Evolutionary conservation across 2,797 vertebrate genomes (phyloP).

Genomic region (Steatocranus sp.): DNA sequence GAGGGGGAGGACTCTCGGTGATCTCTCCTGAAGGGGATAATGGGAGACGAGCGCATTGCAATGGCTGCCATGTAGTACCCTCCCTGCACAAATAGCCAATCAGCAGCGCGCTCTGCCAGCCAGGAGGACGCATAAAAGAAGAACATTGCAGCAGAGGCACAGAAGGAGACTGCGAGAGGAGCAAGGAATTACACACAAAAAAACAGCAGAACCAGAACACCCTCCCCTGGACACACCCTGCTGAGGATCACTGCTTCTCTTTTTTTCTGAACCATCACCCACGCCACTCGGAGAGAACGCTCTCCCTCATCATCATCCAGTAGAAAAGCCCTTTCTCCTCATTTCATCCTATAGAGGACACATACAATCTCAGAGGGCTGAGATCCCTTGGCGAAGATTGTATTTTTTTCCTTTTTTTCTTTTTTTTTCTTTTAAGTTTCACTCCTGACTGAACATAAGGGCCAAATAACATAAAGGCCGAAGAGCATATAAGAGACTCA

Average conservation of each 20-base stretch:
- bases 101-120: conserved; percentile 75
- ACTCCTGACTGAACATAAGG: conserved; percentile 47
- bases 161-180: conserved; percentile 82
- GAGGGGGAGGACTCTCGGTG: conserved; percentile 54
- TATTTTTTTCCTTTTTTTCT: conserved; percentile 73
- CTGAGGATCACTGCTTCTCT: conserved; percentile 81
- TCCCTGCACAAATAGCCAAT: conserved; percentile 86
- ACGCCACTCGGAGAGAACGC: conserved; percentile 79
- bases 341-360: conserved; percentile 80
- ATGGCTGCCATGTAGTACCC: conserved; percentile 83
- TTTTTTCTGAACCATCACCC: conserved; percentile 77
- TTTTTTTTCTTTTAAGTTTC: conserved; percentile 75
- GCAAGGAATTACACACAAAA: conserved; percentile 79
- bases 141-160: conserved; percentile 86
- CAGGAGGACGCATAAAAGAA: conserved; percentile 85
- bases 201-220: conserved; percentile 76
- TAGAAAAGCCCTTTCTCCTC: conserved; percentile 77
- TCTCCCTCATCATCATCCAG: conserved; percentile 78
- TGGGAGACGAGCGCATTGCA: conserved; percentile 79
- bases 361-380: conserved; percentile 76
- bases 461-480: conserved; percentile 56
- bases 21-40: conserved; percentile 83
- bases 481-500: conserved; percentile 53
- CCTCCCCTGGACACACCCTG: conserved; percentile 85
- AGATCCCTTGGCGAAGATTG: conserved; percentile 72